Evolutionary conservation across 2,888 invertebrate genomes (phyloP).

Genomic region (Buathra laborator): DNA sequence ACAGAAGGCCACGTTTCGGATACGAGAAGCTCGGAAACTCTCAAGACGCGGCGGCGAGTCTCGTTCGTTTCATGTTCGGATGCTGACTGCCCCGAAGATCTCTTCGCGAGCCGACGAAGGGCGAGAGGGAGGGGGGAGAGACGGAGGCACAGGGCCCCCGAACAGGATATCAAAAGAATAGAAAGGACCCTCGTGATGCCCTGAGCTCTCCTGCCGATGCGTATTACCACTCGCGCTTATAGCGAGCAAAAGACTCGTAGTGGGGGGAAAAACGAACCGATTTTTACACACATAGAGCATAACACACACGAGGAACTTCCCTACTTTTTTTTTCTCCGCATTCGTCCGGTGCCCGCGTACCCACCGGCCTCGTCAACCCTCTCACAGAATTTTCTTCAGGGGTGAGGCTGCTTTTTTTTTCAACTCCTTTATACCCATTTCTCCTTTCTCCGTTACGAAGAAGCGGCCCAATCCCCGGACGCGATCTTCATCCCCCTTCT

Average conservation of each 20-base stretch:
- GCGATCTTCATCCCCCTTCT: conserved; percentile 62
- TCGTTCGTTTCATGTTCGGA: conserved; percentile 83
- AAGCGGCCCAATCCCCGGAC: conserved; percentile 28
- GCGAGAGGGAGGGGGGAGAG: conserved; percentile 66
- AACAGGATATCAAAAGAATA: conserved; percentile 84
- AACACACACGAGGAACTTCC: conserved; percentile 39
- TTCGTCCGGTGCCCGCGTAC: conserved; percentile 58
- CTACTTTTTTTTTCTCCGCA: conserved; percentile 51
- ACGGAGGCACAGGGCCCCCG: conserved; percentile 76
- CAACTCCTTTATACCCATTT: conserved; percentile 51
- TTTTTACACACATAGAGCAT: conserved; percentile 76
- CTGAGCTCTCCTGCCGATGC: conserved; percentile 35
- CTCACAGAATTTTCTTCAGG: conserved; percentile 73
- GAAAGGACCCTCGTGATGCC: conserved; percentile 79
- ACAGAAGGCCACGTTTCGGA: conserved; percentile 11
- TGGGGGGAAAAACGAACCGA: conserved; percentile 77
- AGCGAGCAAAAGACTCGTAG: conserved; percentile 5
- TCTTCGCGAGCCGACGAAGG: conserved; percentile 27
- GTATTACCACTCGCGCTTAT: conserved; percentile 1
- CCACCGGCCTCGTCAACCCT: conserved; percentile 73
- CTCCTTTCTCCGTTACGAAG: conserved; percentile 66
- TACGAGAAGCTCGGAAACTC: conserved; percentile 28
- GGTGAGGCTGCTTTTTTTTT: conserved; percentile 69
- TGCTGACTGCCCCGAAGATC: conserved; percentile 80
- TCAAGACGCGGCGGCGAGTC: conserved; percentile 64